Percentiles rank a stretch among this genome's conserved stretches.
These are phyloP conservation scores for Ginglymostoma cirratum DNA, from an alignment of 2,113 vertebrate species.

Conservation along the genomic window DNA sequence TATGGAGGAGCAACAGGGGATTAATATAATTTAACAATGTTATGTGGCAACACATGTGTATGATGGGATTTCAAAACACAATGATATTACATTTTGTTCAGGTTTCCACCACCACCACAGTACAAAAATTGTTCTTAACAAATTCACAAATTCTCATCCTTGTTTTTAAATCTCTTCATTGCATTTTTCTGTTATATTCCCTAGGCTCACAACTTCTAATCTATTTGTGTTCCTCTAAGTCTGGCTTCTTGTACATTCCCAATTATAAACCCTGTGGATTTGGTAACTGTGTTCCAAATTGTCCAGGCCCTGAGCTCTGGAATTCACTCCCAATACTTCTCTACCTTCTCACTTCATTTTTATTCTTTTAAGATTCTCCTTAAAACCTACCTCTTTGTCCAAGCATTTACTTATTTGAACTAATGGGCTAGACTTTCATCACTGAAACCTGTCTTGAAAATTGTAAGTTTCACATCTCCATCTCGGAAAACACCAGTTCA, in stretches of 20 bases:
- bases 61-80: neutral
- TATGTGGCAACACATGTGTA: neutral
- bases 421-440: too few relatives aligned
- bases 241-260: neutral
- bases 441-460: too few relatives aligned
- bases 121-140: neutral
- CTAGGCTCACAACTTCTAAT: neutral
- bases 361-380: neutral
- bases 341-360: neutral
- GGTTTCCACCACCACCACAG: neutral
- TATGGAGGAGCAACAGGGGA: neutral
- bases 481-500: too few relatives aligned
- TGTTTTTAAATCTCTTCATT: neutral
- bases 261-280: neutral
- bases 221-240: neutral
- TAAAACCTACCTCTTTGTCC: too few relatives aligned
- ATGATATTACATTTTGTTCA: neutral
- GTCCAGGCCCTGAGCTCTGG: neutral
- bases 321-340: neutral
- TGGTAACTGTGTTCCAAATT: neutral
- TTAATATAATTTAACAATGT: neutral
- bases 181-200: neutral
- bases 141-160: neutral
- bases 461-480: too few relatives aligned
- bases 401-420: neutral